These are phyloP conservation scores for Rhea pennata DNA, from an alignment of 2,113 vertebrate genomes.

Conservation along the genomic window DNA sequence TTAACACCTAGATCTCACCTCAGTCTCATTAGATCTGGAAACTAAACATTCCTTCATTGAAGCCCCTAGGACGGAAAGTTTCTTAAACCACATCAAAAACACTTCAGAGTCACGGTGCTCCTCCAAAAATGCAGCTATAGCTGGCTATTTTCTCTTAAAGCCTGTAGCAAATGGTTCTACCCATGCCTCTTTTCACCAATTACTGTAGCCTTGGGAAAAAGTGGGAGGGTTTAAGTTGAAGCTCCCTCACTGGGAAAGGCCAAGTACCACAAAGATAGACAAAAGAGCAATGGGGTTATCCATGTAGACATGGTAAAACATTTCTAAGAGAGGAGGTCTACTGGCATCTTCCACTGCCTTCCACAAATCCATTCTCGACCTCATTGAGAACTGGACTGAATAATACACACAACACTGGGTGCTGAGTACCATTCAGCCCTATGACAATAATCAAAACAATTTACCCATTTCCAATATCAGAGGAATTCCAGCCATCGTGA, in stretches of 20 bases:
- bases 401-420: not conserved
- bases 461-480: conserved; percentile 61
- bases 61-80: too few relatives aligned
- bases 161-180: too few relatives aligned
- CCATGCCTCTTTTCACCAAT: too few relatives aligned
- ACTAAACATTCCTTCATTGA: too few relatives aligned
- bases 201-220: too few relatives aligned
- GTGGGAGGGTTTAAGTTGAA: not conserved
- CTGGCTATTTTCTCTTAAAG: too few relatives aligned
- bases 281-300: not conserved
- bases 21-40: too few relatives aligned
- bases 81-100: too few relatives aligned
- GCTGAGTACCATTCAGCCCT: too few relatives aligned
- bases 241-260: not conserved
- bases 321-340: not conserved
- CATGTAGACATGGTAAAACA: fast-evolving
- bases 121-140: too few relatives aligned
- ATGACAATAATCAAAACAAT: not conserved
- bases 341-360: not conserved
- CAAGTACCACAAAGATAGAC: not conserved
- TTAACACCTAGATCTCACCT: too few relatives aligned
- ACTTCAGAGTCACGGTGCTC: too few relatives aligned
- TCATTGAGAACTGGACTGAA: not conserved
- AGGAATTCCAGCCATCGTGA: conserved; percentile 58
- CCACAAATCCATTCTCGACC: not conserved